Percentiles rank a stretch among this genome's conserved stretches.
These are phyloP conservation scores for Peromyscus nudipes DNA, from an alignment of 2,797 vertebrate genomes.

Conservation along the genomic window DNA sequence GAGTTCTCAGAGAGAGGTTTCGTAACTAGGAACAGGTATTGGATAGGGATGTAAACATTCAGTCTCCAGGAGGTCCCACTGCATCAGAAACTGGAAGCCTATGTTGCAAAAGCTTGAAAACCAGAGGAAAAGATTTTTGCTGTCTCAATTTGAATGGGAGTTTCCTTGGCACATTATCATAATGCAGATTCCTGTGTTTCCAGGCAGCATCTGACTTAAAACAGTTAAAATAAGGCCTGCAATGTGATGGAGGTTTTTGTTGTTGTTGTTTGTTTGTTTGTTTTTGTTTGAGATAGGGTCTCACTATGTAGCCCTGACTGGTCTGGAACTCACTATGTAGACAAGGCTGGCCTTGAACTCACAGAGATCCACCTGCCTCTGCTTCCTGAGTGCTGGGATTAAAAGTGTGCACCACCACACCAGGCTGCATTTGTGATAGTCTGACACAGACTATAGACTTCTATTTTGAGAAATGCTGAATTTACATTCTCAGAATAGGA, in stretches of 20 bases:
- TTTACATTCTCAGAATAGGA: slow-evolving; percentile 9
- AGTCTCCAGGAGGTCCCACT: not conserved
- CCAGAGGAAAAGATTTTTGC: not conserved
- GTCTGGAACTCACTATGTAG: not conserved
- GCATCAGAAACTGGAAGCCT: not conserved
- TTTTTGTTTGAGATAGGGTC: not conserved
- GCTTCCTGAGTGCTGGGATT: not conserved
- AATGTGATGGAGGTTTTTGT: not conserved
- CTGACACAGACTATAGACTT: not conserved
- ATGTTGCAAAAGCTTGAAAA: not conserved
- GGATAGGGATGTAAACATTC: not conserved
- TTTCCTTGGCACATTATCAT: not conserved
- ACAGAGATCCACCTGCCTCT: not conserved
- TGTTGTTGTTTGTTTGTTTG: not conserved
- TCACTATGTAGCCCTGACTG: not conserved
- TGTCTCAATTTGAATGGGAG: not conserved
- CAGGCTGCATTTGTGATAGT: not conserved
- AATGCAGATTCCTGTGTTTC: not conserved
- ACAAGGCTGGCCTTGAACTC: not conserved
- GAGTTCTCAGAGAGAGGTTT: not conserved
- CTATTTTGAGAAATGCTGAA: slow-evolving; percentile 33
- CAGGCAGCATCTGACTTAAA: not conserved
- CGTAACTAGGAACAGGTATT: not conserved
- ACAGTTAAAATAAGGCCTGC: not conserved
- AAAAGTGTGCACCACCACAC: not conserved